These are phyloP conservation scores for Heliconius aoede DNA, from an alignment of 2,888 invertebrate genomes.

Conservation along the genomic window DNA sequence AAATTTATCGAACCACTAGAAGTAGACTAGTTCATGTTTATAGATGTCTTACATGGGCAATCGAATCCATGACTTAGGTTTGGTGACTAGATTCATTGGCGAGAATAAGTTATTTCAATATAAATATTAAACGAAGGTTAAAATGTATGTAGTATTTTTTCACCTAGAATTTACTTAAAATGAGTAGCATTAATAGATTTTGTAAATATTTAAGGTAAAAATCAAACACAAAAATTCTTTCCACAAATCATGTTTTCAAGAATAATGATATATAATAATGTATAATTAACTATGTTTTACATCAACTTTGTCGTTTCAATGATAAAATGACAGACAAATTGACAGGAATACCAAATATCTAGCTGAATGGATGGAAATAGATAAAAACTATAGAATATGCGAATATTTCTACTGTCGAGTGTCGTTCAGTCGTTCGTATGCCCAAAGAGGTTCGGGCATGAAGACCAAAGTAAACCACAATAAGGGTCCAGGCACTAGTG, in stretches of 20 bases:
- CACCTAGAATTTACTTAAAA: too few relatives aligned
- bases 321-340: conserved; percentile 73
- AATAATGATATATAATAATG: conserved; percentile 52
- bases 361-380: conserved; percentile 40
- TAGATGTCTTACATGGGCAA: too few relatives aligned
- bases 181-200: neutral
- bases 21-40: too few relatives aligned
- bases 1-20: too few relatives aligned
- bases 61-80: too few relatives aligned
- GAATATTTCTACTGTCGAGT: conserved; percentile 25
- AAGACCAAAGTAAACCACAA: conserved; percentile 59
- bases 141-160: too few relatives aligned
- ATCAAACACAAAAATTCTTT: conserved; percentile 40
- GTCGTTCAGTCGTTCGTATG: conserved; percentile 64
- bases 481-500: neutral
- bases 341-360: conserved; percentile 49
- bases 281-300: conserved; percentile 51
- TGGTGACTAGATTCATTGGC: too few relatives aligned
- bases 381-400: conserved; percentile 34
- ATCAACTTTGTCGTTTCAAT: conserved; percentile 73
- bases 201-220: conserved; percentile 63
- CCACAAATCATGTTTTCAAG: conserved; percentile 37
- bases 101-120: neutral
- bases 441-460: conserved; percentile 75
- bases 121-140: too few relatives aligned